These are phyloP conservation scores for Pachypsylla venusta DNA, from an alignment of 1,140 invertebrate genomes.

Conservation along the genomic window DNA sequence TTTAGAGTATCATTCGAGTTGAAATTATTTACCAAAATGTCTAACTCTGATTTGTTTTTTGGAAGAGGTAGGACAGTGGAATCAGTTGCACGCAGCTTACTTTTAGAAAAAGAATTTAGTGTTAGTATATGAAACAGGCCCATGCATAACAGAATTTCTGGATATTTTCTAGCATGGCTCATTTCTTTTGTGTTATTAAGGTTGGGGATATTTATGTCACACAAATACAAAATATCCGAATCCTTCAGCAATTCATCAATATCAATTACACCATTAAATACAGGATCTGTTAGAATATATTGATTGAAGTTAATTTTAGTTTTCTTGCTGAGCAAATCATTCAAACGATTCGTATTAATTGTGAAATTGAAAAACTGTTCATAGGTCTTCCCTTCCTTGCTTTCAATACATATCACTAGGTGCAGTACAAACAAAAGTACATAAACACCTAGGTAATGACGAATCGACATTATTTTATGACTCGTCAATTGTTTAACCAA, in stretches of 20 bases:
- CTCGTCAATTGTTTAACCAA: no score
- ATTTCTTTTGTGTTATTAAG: background rate
- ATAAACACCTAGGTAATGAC: no score
- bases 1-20: background rate
- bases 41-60: background rate
- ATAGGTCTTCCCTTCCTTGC: no score
- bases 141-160: background rate
- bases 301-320: background rate
- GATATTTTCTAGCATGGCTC: slow-evolving; percentile 1
- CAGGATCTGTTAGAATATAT: background rate
- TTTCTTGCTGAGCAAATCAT: background rate
- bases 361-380: no score
- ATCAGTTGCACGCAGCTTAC: background rate
- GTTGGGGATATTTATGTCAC: slow-evolving; percentile 2
- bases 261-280: background rate
- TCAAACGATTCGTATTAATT: background rate
- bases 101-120: background rate
- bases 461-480: no score
- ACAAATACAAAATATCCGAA: background rate
- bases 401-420: no score
- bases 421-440: no score
- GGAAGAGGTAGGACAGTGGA: background rate
- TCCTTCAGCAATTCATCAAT: background rate
- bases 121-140: background rate
- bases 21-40: background rate